Evolutionary conservation across 1,140 invertebrate genomes (phyloP), one percentile per base, ranked within the genome.

Genomic region (Pantala flavescens): DNA sequence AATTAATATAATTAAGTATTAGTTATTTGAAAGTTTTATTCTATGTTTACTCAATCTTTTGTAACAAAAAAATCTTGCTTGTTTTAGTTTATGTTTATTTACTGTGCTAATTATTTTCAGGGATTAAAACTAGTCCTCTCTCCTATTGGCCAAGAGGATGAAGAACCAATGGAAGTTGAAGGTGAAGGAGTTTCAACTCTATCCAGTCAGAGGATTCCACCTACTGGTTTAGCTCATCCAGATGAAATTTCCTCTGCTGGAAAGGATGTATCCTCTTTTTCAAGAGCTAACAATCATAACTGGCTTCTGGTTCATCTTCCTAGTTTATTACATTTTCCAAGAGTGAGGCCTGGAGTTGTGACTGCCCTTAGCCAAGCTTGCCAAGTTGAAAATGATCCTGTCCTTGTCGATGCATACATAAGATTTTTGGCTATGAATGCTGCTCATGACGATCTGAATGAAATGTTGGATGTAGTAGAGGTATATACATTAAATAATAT

Each of bases 371-470:
- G 92, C 24, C 87, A 93, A 75, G 95, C 96, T 7, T 93, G 94
- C 80, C 91, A 95, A 78, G 92, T 97, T 43, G 96, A 98, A 83
- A 97, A 94, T 78, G 90, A 92, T 79, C 92, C 94, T 0, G 82
- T 86, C 10, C 85, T 94, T 72, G 88, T 98, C n/a, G 91, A 91
- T 75, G 90, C 90, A n/a, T 98, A 98, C 81, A 90, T 98, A 24
- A 87, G 88, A 24, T 97, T 96, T 82, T 86, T 98, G 14, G 89
- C 94, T 0, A 86, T 89, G 63, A 88, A 90, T 79, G 85, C 71
- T 23, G 71, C 19, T 42, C 71, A 24, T 72, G 23, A 72, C 5
- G 36, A 42, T 72, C 16, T 72, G 71, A 42, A 14, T 73, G 81
- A 85, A 21, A 78, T 86, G 70, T 81, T 84, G 76, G 84, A 85